phyloP scores from a whole-genome alignment of 2,888 invertebrate species.

The Tinea trinotella region DNA sequence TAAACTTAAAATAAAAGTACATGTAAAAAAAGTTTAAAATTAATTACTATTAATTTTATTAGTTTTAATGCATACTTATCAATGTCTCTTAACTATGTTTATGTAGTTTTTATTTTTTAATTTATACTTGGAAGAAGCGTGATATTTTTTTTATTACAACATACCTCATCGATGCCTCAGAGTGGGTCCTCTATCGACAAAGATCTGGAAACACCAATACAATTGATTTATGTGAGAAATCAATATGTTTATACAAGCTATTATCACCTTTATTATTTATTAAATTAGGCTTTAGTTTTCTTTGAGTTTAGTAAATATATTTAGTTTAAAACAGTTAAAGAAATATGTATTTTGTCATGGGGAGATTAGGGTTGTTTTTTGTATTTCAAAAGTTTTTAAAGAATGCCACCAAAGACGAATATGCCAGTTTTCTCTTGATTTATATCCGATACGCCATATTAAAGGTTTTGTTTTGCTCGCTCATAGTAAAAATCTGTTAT shows the following conservation, averaged over 20 bases:
- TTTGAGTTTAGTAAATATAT: not conserved
- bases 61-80: no score
- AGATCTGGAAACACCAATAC: conserved; percentile 33
- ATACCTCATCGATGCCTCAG: conserved; percentile 16
- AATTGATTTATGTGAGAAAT: conserved; percentile 51
- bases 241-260: conserved; percentile 7
- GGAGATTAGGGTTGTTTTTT: conserved; percentile 20
- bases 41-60: no score
- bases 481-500: conserved; percentile 67
- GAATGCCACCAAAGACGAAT: conserved; percentile 62
- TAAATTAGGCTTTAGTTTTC: not conserved
- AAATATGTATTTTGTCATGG: not conserved
- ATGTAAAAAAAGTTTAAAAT: no score
- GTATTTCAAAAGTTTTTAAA: conserved; percentile 18
- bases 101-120: not conserved
- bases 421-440: conserved; percentile 65
- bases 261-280: not conserved
- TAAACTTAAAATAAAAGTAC: no score
- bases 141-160: not conserved
- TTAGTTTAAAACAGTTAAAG: not conserved
- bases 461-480: conserved; percentile 62
- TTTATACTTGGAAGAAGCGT: no score
- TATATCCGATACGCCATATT: conserved; percentile 66
- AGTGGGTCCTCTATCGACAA: conserved; percentile 30
- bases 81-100: no score